phyloP scores from a whole-genome alignment of 2,888 invertebrate species.

The Hyppa rectilinea region DNA sequence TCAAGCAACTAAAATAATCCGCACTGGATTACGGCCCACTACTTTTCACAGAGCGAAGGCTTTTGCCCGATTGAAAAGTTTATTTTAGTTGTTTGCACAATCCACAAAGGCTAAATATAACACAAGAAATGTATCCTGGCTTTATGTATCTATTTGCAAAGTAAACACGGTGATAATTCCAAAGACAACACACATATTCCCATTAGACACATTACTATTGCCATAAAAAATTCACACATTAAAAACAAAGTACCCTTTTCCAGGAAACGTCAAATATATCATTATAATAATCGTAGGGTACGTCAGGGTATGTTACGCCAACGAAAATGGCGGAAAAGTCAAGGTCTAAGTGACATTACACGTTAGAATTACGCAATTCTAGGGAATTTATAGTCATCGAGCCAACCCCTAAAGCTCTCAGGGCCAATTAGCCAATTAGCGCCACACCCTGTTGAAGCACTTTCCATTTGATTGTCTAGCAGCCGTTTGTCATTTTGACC shows the following conservation, averaged over 20 bases:
- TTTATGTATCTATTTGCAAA: background rate
- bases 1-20: background rate
- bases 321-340: slow-evolving; percentile 39
- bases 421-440: slow-evolving; percentile 74
- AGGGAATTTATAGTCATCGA: slow-evolving; percentile 64
- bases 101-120: background rate
- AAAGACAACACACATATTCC: background rate
- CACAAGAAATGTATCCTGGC: background rate
- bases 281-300: slow-evolving; percentile 16
- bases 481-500: slow-evolving; percentile 48
- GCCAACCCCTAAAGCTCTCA: slow-evolving; percentile 71
- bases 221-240: background rate
- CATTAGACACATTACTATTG: background rate
- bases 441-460: slow-evolving; percentile 65
- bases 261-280: slow-evolving; percentile 39
- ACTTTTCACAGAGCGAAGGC: too few relatives aligned
- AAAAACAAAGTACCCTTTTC: slow-evolving; percentile 24
- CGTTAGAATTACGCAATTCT: slow-evolving; percentile 66
- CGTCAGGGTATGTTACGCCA: slow-evolving; percentile 6
- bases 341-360: slow-evolving; percentile 63
- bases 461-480: slow-evolving; percentile 52
- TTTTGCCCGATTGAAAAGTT: too few relatives aligned
- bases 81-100: too few relatives aligned
- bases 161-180: slow-evolving; percentile 6
- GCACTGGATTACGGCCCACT: too few relatives aligned